Evolutionary conservation across 2,888 invertebrate genomes (phyloP).

Genomic region (Eilema griseolum): DNA sequence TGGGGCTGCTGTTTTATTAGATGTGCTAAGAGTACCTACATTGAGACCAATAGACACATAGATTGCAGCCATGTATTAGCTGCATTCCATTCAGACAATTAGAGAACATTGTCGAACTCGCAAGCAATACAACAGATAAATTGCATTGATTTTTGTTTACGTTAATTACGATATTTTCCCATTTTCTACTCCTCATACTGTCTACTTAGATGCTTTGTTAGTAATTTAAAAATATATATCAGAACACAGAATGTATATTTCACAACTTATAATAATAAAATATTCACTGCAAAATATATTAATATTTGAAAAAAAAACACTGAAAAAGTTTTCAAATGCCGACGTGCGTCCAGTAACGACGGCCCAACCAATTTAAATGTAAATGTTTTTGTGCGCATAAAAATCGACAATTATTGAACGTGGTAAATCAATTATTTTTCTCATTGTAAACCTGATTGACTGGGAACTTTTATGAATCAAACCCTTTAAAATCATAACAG

Average conservation of each 20-base stretch:
- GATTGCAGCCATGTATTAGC: too few species aligned
- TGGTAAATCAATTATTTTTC: constrained; percentile 42
- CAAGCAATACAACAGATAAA: too few species aligned
- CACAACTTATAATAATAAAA: neutral
- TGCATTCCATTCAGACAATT: too few species aligned
- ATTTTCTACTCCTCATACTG: too few species aligned
- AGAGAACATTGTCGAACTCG: too few species aligned
- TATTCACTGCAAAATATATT: neutral
- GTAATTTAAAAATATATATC: too few species aligned
- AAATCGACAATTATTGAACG: constrained; percentile 54
- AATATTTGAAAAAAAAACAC: neutral
- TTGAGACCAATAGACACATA: neutral
- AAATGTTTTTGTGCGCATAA: constrained; percentile 67
- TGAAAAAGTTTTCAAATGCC: constrained; percentile 39
- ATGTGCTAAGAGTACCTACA: neutral
- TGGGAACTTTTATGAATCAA: constrained; percentile 10
- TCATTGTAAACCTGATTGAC: constrained; percentile 39
- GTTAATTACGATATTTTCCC: too few species aligned
- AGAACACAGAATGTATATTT: neutral
- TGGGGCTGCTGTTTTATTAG: neutral
- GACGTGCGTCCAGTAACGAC: constrained; percentile 6
- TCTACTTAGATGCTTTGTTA: too few species aligned
- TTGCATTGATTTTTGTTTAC: too few species aligned
- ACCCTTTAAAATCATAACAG: constrained; percentile 15
- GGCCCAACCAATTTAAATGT: constrained; percentile 68